Base-by-base conservation (phyloP, 2,797 vertebrate genomes). In the Danio choprae region DNA sequence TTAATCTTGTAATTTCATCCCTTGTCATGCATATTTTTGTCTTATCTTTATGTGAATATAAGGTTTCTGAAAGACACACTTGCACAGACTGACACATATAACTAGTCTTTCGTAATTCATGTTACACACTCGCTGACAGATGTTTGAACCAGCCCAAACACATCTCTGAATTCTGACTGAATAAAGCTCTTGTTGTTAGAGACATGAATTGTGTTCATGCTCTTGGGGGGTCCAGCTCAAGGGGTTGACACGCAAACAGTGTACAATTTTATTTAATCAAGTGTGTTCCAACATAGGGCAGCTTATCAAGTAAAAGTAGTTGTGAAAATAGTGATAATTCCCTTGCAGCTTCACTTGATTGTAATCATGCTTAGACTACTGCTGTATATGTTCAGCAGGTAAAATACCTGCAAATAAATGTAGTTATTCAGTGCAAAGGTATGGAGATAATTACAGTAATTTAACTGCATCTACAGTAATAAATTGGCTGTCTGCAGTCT, bases 121-220 rank as follows among this genome's bases (percentile, higher is more conserved):
- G 20, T 60, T 38, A 6, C 5, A 16, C 4, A 5, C 65, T 69
- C 12, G 38, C 29, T 46, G n/a, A 59, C 22, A 69, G 53, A 51
- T 41, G 44, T 78, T 70, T 70, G 11, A 78, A 78, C 76, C n/a
- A 7, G 56, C 8, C 29, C 76, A 70, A 43, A 46, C 76, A 69
- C 65, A 60, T 78, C 44, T 78, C 11, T 22, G n/a, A 60, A 7
- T 51, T 38, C 11, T 62, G 11, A 60, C 10, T n/a, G 9, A 51
- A 78, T 60, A 41, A 50, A 78, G 9, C 44, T 60, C 13, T 69
- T 56, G 12, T 38, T 15, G 16, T 69, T 69, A 38, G 8, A 50
- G 29, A 6, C 48, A 38, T 1, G 0, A 40, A 53, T 40, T 70
- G n/a, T 53, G 16, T 70, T 41, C 2, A 11, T 53, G 36, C 10